These are phyloP conservation scores for Lucinisca nassula DNA, from an alignment of 2,888 invertebrate genomes.

Conservation along the genomic window DNA sequence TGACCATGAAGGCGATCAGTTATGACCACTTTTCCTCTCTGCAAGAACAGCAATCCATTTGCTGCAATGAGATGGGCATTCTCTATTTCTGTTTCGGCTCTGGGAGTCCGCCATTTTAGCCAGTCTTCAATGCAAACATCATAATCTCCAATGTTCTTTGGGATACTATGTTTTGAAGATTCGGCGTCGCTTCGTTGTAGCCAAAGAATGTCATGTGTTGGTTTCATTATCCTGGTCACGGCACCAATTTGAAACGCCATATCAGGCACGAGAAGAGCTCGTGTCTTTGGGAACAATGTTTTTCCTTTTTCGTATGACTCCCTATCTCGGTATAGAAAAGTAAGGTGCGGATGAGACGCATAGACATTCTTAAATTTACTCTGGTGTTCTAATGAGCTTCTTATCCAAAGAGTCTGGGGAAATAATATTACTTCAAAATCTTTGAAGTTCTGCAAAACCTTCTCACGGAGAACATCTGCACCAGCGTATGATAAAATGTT, in stretches of 20 bases:
- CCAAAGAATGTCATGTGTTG: not conserved
- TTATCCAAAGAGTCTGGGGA: conserved; percentile 50
- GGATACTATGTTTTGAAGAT: not conserved
- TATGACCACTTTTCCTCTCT: not conserved
- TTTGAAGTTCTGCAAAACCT: not conserved
- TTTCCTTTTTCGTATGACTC: not conserved
- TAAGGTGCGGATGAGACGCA: not conserved
- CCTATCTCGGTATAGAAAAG: not conserved
- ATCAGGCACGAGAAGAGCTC: not conserved
- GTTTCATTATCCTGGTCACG: not conserved
- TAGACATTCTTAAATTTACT: not conserved
- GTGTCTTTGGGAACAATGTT: not conserved
- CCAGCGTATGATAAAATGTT: conserved; percentile 54
- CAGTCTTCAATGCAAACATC: not conserved
- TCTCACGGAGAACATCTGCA: not conserved
- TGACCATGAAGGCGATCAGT: too few species aligned
- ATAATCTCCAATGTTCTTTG: not conserved
- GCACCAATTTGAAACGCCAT: not conserved
- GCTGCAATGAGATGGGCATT: not conserved
- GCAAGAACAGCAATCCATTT: not conserved
- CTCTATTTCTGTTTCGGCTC: not conserved
- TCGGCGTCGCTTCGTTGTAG: not conserved
- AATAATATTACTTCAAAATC: conserved; percentile 50
- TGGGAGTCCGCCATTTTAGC: not conserved
- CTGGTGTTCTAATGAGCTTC: not conserved